phyloP scores from a whole-genome alignment of 1,140 invertebrate genomes.

The Olivierus martensii region DNA sequence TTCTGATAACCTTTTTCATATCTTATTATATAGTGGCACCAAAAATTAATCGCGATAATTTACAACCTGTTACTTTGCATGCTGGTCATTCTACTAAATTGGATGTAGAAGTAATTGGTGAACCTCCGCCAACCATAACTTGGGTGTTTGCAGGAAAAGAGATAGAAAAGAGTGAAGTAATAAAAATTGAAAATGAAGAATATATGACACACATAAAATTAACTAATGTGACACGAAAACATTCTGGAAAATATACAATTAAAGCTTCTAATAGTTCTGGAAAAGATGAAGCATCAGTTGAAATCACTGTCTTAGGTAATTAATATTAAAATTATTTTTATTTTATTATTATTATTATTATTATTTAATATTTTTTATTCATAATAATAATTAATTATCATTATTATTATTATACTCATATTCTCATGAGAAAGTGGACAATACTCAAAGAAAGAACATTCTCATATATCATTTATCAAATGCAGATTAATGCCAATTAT shows the following conservation, averaged over 20 bases:
- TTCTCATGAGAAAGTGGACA: too few species aligned
- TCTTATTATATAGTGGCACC: conserved; percentile 81
- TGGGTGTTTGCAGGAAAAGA: conserved; percentile 63
- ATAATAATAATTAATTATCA: too few species aligned
- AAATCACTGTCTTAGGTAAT: conserved; percentile 51
- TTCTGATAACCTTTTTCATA: not conserved
- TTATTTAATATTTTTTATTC: too few species aligned
- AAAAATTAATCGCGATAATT: conserved; percentile 82
- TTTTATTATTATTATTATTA: too few species aligned
- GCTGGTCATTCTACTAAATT: conserved; percentile 72
- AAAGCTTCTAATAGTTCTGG: conserved; percentile 37
- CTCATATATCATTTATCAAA: too few species aligned
- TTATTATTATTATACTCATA: too few species aligned
- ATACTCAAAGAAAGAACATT: too few species aligned
- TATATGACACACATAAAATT: conserved; percentile 84
- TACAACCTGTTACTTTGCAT: conserved; percentile 70
- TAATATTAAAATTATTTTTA: too few species aligned
- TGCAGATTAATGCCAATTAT: too few species aligned
- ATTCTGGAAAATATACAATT: conserved; percentile 45
- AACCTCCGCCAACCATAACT: conserved; percentile 64
- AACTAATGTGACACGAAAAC: conserved; percentile 46
- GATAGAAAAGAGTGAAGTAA: conserved; percentile 21
- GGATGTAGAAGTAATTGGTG: conserved; percentile 79
- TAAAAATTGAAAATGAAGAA: conserved; percentile 53
- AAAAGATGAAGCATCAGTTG: conserved; percentile 36